Evolutionary conservation across 2,113 vertebrate genomes (phyloP), one percentile per base, ranked within the genome.

Genomic region (Ceyx cyanopectus): DNA sequence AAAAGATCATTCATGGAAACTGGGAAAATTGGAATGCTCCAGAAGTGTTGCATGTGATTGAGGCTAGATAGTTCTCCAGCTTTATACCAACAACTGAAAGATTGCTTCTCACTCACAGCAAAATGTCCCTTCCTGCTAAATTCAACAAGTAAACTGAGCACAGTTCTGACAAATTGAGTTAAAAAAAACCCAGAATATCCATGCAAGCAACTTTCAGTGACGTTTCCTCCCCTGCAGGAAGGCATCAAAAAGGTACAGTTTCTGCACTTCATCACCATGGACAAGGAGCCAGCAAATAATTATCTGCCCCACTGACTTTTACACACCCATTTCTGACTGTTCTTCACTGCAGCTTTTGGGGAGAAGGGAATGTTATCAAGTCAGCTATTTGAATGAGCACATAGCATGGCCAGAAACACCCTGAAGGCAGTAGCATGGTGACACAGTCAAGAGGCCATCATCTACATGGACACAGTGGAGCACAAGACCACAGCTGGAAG

Each of bases 401-500:
- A 10, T 5, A 53, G 37, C 1, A 0, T 10, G 26, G 20, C n/a
- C 40, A 40, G 43, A 10, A 48, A 4, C 0, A 2, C 12, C 29
- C 2, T 9, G 9, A 6, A 14, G 16, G 48, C 79, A 27, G 6
- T 3, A 2, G 29, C 7, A 17, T 0, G 0, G 9, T 30, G 66
- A 26, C 34, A 67, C 40, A 70, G 60, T 48, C 34, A 34, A 34
- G 62, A 61, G 46, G 46, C 81, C 43, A 12, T 29, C 34, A 27
- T 40, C 83, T 11, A 4, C 61, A 12, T 2, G 11, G 73, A 13
- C 57, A 3, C 27, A 51, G 70, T 41, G 60, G 63, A 79, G 60
- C 87, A 89, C 3, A 1, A 58, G 78, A 87, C 81, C 83, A 69
- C 92, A 90, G 84, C 94, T 91, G 92, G 92, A 90, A 90, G 50